A percentile compares a stretch with the other conserved stretches of the same genome.
Conservation (phyloP, 2,113 vertebrate genomes). For the Ptyas mucosa region DNA sequence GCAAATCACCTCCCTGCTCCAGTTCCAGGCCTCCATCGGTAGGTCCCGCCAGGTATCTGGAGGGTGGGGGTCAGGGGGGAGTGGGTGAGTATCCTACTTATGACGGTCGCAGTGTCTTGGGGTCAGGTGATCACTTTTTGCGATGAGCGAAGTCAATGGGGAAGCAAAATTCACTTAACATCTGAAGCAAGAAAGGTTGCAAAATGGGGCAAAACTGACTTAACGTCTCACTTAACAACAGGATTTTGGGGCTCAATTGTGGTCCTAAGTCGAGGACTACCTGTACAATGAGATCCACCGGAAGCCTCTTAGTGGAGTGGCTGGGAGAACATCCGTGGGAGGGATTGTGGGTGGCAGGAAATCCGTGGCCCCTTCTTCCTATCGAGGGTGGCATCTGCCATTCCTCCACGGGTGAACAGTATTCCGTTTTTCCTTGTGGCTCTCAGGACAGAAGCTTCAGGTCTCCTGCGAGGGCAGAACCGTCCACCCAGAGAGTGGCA, state of each 20-base stretch:
- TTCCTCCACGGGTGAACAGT: rapidly evolving
- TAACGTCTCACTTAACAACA: too few species aligned
- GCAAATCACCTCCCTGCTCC: not conserved
- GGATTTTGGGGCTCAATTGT: not conserved
- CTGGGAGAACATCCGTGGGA: not conserved
- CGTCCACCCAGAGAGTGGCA: constrained; percentile 24
- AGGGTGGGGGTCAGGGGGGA: rapidly evolving
- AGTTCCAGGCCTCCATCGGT: not conserved
- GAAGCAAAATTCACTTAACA: not conserved
- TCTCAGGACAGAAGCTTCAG: constrained; percentile 31
- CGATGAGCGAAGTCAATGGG: not conserved
- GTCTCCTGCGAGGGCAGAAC: constrained; percentile 40
- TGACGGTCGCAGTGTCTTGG: not conserved
- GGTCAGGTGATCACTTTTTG: not conserved
- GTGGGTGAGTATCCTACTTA: not conserved
- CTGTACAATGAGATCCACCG: not conserved
- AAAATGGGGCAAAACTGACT: not conserved
- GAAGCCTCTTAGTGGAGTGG: not conserved
- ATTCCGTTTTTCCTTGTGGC: not conserved
- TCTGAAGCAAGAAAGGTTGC: not conserved
- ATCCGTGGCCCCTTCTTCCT: not conserved
- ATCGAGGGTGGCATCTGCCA: not conserved
- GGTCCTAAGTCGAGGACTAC: not conserved
- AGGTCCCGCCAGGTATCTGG: not conserved
- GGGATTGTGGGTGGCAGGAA: not conserved